Conservation (phyloP, 2,888 invertebrate species). For the Chymomyza caudatula region DNA sequence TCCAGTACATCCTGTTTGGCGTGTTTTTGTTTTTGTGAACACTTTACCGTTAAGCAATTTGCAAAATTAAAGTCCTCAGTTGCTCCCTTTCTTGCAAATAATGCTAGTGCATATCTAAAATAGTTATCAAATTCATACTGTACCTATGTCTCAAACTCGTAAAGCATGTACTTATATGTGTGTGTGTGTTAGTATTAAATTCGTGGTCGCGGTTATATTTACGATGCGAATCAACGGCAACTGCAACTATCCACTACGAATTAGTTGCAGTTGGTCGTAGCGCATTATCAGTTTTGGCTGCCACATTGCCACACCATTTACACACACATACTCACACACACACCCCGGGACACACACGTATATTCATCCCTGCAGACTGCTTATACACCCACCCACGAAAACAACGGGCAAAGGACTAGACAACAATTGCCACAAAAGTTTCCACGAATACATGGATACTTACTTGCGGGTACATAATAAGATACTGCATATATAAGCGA, state of each 20-base stretch:
- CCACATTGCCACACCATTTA: conserved; percentile 20
- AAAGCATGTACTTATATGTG: neutral
- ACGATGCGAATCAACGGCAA: conserved; percentile 37
- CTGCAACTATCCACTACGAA: conserved; percentile 45
- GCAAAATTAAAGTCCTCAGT: neutral
- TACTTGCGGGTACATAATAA: neutral
- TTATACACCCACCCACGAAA: neutral
- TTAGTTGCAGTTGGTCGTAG: conserved; percentile 49
- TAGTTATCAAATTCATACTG: neutral
- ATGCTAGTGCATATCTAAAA: neutral
- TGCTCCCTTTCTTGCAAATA: neutral
- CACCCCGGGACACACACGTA: neutral
- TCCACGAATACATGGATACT: neutral
- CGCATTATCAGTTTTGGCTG: conserved; percentile 53
- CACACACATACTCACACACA: neutral
- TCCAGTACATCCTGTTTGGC: too few species aligned
- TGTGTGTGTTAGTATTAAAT: conserved; percentile 4
- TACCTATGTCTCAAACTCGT: neutral
- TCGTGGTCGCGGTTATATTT: conserved; percentile 19
- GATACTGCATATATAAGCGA: conserved; percentile 4
- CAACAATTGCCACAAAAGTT: neutral
- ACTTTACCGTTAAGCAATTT: too few species aligned
- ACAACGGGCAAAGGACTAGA: neutral
- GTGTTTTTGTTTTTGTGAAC: too few species aligned
- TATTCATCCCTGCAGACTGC: neutral